A percentile compares a stretch with the other conserved stretches of the same genome.
Evolutionary conservation across 2,888 invertebrate genomes (phyloP).

Genomic region (Volucella zonaria): DNA sequence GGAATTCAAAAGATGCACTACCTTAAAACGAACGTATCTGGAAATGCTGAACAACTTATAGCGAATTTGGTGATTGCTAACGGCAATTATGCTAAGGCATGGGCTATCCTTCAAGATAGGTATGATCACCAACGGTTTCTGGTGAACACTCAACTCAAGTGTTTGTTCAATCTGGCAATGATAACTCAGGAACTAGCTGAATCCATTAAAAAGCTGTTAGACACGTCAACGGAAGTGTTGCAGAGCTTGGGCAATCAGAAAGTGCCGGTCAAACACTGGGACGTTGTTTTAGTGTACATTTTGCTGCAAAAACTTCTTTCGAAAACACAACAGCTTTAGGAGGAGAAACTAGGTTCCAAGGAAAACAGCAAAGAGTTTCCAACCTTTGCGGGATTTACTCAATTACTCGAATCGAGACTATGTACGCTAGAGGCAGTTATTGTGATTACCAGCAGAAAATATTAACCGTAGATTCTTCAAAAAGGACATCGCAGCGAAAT

Average conservation of each 20-base stretch:
- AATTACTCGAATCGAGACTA: not conserved
- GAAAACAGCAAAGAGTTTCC: not conserved
- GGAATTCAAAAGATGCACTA: conserved; percentile 35
- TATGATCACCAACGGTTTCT: not conserved
- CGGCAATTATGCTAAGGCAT: not conserved
- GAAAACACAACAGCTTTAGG: too few species aligned
- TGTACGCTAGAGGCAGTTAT: not conserved
- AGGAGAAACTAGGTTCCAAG: not conserved
- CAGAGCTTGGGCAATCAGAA: not conserved
- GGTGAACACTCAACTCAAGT: not conserved
- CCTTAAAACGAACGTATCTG: conserved; percentile 13
- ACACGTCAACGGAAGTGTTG: not conserved
- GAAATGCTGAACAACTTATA: conserved; percentile 23
- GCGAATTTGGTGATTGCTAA: conserved; percentile 8
- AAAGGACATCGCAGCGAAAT: not conserved
- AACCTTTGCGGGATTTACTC: not conserved
- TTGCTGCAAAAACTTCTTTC: not conserved
- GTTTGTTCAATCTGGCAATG: conserved; percentile 26
- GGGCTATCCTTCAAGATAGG: not conserved
- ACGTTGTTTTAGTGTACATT: not conserved
- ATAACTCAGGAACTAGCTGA: not conserved
- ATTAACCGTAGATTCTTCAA: too few species aligned
- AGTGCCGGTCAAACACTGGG: not conserved
- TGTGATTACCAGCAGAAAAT: not conserved
- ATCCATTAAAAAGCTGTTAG: not conserved